Conservation (phyloP, 2,797 vertebrate genomes). For the Sciurus carolinensis region DNA sequence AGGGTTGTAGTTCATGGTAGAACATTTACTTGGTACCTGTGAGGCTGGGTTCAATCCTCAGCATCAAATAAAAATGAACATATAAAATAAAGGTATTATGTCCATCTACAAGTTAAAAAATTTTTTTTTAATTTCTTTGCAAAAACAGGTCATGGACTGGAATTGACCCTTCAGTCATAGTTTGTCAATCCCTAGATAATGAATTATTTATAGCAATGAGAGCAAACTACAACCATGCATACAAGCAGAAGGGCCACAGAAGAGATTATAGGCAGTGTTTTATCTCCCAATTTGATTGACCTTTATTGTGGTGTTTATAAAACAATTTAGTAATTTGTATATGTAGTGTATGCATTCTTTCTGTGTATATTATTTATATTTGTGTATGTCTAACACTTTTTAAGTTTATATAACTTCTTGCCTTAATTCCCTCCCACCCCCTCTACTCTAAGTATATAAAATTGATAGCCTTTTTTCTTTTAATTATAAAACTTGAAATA, state of each 20-base stretch:
- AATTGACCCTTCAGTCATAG: background rate
- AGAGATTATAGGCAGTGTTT: background rate
- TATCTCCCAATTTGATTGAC: background rate
- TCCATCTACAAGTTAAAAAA: too few species aligned
- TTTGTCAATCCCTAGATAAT: background rate
- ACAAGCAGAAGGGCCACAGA: background rate
- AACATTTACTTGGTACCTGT: too few species aligned
- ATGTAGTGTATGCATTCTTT: background rate
- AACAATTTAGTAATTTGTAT: background rate
- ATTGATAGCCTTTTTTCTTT: background rate
- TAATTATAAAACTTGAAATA: background rate
- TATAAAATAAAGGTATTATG: too few species aligned
- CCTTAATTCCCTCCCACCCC: background rate
- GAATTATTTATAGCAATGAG: background rate
- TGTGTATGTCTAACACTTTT: background rate
- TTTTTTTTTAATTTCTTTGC: background rate
- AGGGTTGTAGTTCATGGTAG: too few species aligned
- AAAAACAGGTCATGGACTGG: background rate
- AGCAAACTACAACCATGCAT: background rate
- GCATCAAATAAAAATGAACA: too few species aligned
- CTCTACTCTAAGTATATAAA: background rate
- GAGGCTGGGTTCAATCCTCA: too few species aligned
- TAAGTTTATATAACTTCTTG: background rate
- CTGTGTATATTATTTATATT: background rate
- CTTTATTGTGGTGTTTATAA: background rate